Evolutionary conservation across 2,113 vertebrate species (phyloP).

Genomic region (Thamnophis sirtalis): DNA sequence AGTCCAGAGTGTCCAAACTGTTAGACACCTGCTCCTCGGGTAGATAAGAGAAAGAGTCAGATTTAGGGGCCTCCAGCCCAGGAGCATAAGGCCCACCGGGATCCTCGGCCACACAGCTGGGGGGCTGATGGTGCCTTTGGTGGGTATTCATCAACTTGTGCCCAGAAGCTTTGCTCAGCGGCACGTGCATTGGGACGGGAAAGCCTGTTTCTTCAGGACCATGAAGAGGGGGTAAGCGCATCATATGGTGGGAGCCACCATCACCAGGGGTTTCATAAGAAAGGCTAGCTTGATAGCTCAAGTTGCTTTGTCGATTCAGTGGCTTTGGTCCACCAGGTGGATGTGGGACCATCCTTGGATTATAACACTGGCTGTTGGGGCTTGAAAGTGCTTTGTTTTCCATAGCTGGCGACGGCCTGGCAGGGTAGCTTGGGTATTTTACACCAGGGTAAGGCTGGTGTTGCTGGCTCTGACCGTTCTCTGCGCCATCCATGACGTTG

Average conservation of each 20-base stretch:
- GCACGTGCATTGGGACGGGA: constrained; percentile 72
- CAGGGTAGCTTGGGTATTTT: constrained; percentile 58
- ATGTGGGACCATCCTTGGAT: constrained; percentile 74
- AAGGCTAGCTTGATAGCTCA: constrained; percentile 74
- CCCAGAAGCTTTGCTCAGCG: constrained; percentile 53
- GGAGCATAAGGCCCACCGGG: constrained; percentile 48
- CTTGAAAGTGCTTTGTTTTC: constrained; percentile 67
- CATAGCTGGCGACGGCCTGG: constrained; percentile 15
- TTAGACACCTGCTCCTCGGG: constrained; percentile 81
- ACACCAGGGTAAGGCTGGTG: constrained; percentile 59
- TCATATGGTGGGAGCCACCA: constrained; percentile 54
- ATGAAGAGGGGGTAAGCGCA: constrained; percentile 71
- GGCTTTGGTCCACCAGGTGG: constrained; percentile 77
- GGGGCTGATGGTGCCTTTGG: constrained; percentile 36
- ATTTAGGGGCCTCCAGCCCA: constrained; percentile 67
- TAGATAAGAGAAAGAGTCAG: constrained; percentile 71
- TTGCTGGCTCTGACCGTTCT: constrained; percentile 67
- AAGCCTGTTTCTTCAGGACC: constrained; percentile 65
- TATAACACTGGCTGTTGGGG: constrained; percentile 70
- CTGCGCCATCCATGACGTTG: constrained; percentile 53
- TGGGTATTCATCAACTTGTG: constrained; percentile 51
- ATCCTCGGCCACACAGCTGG: constrained; percentile 62
- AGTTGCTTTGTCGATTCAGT: constrained; percentile 68
- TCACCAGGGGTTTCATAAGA: constrained; percentile 59
- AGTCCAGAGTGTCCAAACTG: constrained; percentile 89